A percentile compares a stretch with the other conserved stretches of the same genome.
Conservation (phyloP, 2,888 invertebrate genomes). For the Chymomyza procnemis region DNA sequence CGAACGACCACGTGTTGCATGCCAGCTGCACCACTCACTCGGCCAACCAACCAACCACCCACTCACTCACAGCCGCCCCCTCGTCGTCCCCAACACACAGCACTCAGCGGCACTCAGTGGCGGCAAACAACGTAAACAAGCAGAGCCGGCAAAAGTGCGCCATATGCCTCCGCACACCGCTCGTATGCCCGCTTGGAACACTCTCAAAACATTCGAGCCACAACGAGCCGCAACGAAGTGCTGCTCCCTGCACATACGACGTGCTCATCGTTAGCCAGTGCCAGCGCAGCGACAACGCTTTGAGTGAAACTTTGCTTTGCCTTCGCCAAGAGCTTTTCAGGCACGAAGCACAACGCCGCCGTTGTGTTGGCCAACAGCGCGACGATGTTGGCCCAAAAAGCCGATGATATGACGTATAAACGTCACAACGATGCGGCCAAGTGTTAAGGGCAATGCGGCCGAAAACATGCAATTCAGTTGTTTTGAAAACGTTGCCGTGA, state of each 20-base stretch:
- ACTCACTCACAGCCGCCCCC: no score
- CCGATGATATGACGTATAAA: constrained; percentile 5
- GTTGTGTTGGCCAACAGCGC: neutral
- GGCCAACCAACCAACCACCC: no score
- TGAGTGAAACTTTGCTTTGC: constrained; percentile 47
- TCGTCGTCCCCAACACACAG: no score
- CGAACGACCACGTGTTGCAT: constrained; percentile 47
- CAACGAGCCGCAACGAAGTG: constrained; percentile 16
- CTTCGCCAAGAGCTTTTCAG: constrained; percentile 41
- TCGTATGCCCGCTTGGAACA: neutral
- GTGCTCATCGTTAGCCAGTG: constrained; percentile 24
- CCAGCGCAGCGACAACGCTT: constrained; percentile 13
- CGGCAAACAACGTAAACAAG: constrained; percentile 63
- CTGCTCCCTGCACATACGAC: no score
- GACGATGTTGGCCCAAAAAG: neutral
- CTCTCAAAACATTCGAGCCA: neutral
- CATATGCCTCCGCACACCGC: neutral
- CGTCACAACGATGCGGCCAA: constrained; percentile 37
- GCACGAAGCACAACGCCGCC: constrained; percentile 18
- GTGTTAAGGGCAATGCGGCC: constrained; percentile 57
- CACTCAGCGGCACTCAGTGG: constrained; percentile 9
- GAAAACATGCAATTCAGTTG: constrained; percentile 65
- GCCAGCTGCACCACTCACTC: neutral
- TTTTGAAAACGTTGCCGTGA: constrained; percentile 65
- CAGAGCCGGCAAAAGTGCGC: constrained; percentile 31